Percentiles rank a stretch among this genome's conserved stretches.
Conservation (phyloP, 1,140 invertebrate genomes). For the Drosophila yakuba region DNA sequence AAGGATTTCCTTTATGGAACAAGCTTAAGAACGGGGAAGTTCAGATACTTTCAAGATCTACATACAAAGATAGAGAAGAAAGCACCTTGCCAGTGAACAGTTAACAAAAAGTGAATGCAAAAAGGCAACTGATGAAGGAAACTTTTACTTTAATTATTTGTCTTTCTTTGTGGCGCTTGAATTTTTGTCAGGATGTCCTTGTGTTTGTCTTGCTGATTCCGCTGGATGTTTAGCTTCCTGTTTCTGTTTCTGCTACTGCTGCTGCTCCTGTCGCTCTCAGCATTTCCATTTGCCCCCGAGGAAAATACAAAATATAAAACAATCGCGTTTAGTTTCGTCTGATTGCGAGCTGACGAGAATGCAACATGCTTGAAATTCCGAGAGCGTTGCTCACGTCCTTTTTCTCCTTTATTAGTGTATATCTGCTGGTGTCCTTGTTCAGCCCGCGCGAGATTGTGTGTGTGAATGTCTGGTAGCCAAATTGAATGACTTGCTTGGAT, state of each 20-base stretch:
- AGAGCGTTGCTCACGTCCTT: slow-evolving; percentile 72
- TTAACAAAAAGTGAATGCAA: slow-evolving; percentile 27
- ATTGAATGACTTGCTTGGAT: slow-evolving; percentile 76
- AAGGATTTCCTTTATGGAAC: neutral
- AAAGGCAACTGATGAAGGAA: slow-evolving; percentile 32
- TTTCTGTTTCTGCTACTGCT: slow-evolving; percentile 14
- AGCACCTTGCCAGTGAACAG: neutral
- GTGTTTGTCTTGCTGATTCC: slow-evolving; percentile 72
- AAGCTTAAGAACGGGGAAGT: neutral
- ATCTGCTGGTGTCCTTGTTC: slow-evolving; percentile 33
- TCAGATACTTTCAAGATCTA: neutral
- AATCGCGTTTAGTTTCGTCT: slow-evolving; percentile 53
- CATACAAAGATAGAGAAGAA: neutral
- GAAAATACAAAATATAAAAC: neutral
- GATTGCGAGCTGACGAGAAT: slow-evolving; percentile 59
- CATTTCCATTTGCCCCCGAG: slow-evolving; percentile 59
- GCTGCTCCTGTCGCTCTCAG: slow-evolving; percentile 55
- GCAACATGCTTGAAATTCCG: slow-evolving; percentile 76
- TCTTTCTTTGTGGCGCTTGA: slow-evolving; percentile 37
- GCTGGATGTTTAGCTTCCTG: slow-evolving; percentile 45
- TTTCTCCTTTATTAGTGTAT: slow-evolving; percentile 75
- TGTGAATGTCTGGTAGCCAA: slow-evolving; percentile 39
- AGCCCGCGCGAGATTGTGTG: slow-evolving; percentile 13
- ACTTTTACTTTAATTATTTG: slow-evolving; percentile 77
- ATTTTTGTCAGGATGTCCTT: slow-evolving; percentile 7